Evolutionary conservation across 2,797 vertebrate genomes (phyloP).

Genomic region (Bradypodion ventrale): DNA sequence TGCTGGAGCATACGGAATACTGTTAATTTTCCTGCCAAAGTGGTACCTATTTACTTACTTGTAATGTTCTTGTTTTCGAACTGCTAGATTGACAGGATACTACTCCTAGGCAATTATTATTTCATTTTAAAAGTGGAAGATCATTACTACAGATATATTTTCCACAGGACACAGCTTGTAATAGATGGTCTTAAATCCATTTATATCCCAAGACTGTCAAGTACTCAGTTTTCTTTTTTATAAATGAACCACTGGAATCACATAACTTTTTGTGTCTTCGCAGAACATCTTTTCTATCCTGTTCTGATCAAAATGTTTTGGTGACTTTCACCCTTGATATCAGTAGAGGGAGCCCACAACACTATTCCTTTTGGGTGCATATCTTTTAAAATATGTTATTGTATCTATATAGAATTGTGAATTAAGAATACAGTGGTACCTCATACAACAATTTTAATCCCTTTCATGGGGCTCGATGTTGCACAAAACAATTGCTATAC

Average conservation of each 20-base stretch:
- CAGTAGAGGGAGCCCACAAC: conserved; percentile 53
- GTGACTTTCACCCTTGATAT: conserved; percentile 43
- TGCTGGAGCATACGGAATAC: too few species aligned
- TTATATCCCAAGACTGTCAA: background rate
- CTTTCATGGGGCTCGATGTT: too few species aligned
- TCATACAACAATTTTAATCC: too few species aligned
- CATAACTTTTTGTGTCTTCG: background rate
- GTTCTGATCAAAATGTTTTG: conserved; percentile 14
- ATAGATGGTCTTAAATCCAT: background rate
- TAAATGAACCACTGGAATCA: background rate
- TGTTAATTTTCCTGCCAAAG: too few species aligned
- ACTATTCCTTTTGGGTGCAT: conserved; percentile 6
- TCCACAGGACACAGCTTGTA: background rate
- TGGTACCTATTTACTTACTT: too few species aligned
- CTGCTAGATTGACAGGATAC: too few species aligned
- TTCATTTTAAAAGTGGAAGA: background rate
- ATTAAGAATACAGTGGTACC: too few species aligned
- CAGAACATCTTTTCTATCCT: background rate
- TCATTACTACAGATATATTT: background rate
- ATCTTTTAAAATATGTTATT: background rate
- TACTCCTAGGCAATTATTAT: background rate
- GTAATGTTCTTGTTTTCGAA: too few species aligned
- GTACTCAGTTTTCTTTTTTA: too few species aligned
- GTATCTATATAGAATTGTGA: background rate
- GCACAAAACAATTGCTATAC: too few species aligned